Evolutionary conservation across 2,113 vertebrate species (phyloP).

Genomic region (Xiphophorus hellerii): DNA sequence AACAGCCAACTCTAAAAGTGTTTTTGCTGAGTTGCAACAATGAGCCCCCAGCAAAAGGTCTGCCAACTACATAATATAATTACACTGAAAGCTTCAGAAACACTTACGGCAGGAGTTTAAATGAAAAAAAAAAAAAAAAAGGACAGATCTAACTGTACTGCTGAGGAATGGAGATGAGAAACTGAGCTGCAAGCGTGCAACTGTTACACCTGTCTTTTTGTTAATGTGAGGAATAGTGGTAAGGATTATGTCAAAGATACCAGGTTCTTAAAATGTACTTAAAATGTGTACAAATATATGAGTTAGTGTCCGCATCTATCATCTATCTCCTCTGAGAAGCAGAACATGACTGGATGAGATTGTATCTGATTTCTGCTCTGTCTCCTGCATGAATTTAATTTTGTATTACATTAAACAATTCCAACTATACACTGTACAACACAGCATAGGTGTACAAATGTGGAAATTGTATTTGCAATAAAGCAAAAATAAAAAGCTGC

Average conservation of each 20-base stretch:
- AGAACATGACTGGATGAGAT: background rate
- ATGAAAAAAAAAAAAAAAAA: background rate
- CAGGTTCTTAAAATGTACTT: background rate
- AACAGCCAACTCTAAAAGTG: conserved; percentile 37
- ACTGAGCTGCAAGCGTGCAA: background rate
- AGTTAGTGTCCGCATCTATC: background rate
- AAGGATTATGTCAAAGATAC: background rate
- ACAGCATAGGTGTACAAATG: background rate
- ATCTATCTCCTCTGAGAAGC: background rate
- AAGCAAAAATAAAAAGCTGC: conserved; percentile 6
- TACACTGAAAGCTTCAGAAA: conserved; percentile 11
- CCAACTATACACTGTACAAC: background rate
- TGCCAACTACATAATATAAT: conserved; percentile 35
- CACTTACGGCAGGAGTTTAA: conserved; percentile 12
- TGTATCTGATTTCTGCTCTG: background rate
- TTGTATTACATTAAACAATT: background rate
- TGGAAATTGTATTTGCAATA: background rate
- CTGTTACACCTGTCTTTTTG: background rate
- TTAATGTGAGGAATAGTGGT: background rate
- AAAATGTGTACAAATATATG: background rate
- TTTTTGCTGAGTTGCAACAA: conserved; percentile 26
- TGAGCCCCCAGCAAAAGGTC: conserved; percentile 23
- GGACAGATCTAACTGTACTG: background rate
- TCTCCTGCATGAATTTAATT: background rate
- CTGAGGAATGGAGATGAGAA: background rate